phyloP scores from a whole-genome alignment of 1,140 invertebrate species.

The Adelges cooleyi region DNA sequence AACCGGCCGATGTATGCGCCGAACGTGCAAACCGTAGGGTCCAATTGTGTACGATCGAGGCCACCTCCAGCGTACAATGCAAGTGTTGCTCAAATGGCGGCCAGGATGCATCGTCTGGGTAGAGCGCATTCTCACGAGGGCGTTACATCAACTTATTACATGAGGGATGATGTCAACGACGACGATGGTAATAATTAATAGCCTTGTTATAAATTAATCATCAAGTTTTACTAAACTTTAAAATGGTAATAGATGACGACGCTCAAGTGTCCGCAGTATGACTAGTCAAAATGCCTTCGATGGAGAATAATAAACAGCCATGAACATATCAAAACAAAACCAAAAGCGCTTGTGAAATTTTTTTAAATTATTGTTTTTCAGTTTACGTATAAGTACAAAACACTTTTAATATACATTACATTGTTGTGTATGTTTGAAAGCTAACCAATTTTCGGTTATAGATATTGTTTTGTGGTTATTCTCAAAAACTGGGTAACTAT shows the following conservation, averaged over 20 bases:
- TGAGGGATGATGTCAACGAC: constrained; percentile 48
- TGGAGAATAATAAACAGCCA: constrained; percentile 11
- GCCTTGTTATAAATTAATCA: neutral
- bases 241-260: constrained; percentile 2
- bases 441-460: neutral
- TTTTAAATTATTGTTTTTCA: constrained; percentile 9
- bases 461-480: neutral
- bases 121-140: constrained; percentile 77
- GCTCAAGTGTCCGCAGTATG: constrained; percentile 23
- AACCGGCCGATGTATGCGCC: constrained; percentile 6
- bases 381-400: constrained; percentile 16
- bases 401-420: neutral
- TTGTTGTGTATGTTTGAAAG: too few species aligned
- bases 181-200: constrained; percentile 42
- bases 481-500: constrained; percentile 7
- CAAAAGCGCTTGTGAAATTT: constrained; percentile 7
- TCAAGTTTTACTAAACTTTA: neutral
- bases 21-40: constrained; percentile 6
- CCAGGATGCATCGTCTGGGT: constrained; percentile 52
- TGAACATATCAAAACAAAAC: constrained; percentile 27
- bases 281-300: constrained; percentile 12
- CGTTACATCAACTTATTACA: constrained; percentile 60
- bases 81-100: constrained; percentile 66
- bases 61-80: constrained; percentile 60
- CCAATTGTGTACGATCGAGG: constrained; percentile 31